These are phyloP conservation scores for Oncopodura yosiiana DNA, from an alignment of 1,140 invertebrate genomes.

Conservation along the genomic window DNA sequence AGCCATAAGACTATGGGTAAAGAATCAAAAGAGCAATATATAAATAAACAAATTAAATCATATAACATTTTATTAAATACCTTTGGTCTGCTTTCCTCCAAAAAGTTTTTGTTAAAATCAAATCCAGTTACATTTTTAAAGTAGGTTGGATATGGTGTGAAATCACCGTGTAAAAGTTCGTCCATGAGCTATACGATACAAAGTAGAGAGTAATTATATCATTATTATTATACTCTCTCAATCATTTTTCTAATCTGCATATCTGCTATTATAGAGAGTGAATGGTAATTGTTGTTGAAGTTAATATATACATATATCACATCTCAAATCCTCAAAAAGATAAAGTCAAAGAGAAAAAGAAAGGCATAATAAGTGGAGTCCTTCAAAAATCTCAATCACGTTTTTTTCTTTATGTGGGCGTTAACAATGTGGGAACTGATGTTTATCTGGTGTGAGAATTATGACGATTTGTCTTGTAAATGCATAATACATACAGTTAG, in stretches of 20 bases:
- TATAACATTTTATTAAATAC: no score
- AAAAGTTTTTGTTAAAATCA: constrained; percentile 45
- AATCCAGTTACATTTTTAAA: constrained; percentile 46
- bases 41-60: no score
- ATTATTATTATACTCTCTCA: not conserved
- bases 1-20: constrained; percentile 40
- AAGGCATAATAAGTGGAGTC: no score
- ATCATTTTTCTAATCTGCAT: not conserved
- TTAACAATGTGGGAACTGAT: no score
- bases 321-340: not conserved
- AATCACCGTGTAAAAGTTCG: constrained; percentile 43
- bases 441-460: no score
- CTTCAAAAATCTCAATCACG: no score
- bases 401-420: no score
- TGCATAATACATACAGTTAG: no score
- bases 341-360: not conserved
- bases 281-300: not conserved
- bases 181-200: constrained; percentile 41
- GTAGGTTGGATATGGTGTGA: constrained; percentile 40
- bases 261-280: not conserved
- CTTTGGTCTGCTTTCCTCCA: constrained; percentile 40
- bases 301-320: not conserved
- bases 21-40: no score
- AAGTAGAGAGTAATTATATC: not conserved
- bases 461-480: no score